Conservation (phyloP, 2,888 invertebrate species). For the Leucozona laternaria region DNA sequence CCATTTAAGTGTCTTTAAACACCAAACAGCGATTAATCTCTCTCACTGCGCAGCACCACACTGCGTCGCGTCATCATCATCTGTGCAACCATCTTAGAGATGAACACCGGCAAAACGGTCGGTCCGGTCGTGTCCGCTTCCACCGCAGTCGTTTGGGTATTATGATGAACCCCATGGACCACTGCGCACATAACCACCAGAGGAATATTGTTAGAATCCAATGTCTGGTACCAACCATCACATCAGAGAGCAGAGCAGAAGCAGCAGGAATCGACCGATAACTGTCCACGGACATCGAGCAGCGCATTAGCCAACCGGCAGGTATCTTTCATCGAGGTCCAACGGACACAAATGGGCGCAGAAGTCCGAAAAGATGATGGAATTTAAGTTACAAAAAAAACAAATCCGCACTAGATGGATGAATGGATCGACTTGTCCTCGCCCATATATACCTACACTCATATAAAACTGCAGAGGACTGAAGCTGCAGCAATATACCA, state of each 20-base stretch:
- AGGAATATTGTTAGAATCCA: slow-evolving; percentile 56
- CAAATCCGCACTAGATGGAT: slow-evolving; percentile 55
- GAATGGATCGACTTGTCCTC: slow-evolving; percentile 66
- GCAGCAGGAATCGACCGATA: slow-evolving; percentile 72
- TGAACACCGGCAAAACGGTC: slow-evolving; percentile 38
- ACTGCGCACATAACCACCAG: neutral
- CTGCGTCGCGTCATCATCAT: slow-evolving; percentile 66
- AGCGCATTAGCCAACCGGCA: slow-evolving; percentile 72
- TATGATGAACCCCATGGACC: slow-evolving; percentile 10
- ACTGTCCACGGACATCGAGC: slow-evolving; percentile 70
- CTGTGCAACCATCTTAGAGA: slow-evolving; percentile 38
- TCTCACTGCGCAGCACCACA: slow-evolving; percentile 67
- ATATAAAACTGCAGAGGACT: neutral
- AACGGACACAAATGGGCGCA: slow-evolving; percentile 65
- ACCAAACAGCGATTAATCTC: slow-evolving; percentile 76
- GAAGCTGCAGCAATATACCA: neutral
- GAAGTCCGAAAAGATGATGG: slow-evolving; percentile 71
- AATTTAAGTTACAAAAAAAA: slow-evolving; percentile 62
- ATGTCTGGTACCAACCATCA: slow-evolving; percentile 53
- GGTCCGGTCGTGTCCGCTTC: neutral
- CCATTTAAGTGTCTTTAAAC: slow-evolving; percentile 76
- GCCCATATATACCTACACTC: slow-evolving; percentile 24
- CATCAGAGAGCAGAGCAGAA: slow-evolving; percentile 70
- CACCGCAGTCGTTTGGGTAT: slow-evolving; percentile 24
- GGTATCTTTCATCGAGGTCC: slow-evolving; percentile 74